Conservation (phyloP, 2,797 vertebrate species). For the Parauchenoglanis ngamensis region DNA sequence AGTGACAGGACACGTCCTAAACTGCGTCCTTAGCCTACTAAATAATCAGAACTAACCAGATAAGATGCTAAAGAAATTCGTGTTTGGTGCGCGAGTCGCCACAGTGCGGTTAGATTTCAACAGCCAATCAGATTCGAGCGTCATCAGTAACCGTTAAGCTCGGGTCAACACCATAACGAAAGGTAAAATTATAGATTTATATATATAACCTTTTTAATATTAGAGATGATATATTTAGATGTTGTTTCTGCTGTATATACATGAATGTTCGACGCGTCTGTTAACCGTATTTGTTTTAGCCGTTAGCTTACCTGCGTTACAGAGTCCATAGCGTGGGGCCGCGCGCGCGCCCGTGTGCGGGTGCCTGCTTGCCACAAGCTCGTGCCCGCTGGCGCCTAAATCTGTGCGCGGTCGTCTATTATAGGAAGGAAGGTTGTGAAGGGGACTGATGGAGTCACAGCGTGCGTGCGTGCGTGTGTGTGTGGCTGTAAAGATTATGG, state of each 20-base stretch:
- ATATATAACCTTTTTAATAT: neutral
- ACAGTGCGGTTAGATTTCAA: neutral
- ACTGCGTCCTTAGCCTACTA: neutral
- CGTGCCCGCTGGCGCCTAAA: neutral
- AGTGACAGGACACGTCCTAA: neutral
- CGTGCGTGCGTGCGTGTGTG: neutral
- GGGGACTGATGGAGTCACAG: neutral
- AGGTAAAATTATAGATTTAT: neutral
- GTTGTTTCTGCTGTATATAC: neutral
- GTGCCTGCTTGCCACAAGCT: neutral
- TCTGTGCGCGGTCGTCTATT: neutral
- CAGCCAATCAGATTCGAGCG: constrained; percentile 17
- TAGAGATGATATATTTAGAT: neutral
- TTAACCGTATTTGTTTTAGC: neutral
- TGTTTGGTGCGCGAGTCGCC: neutral
- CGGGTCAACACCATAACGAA: neutral
- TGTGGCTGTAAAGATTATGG: neutral
- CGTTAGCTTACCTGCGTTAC: neutral
- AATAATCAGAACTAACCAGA: neutral
- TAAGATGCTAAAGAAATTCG: neutral
- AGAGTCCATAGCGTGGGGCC: neutral
- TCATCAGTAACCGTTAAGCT: neutral
- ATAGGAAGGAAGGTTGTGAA: neutral
- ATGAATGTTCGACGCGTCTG: neutral
- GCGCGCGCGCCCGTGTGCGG: neutral